Base-by-base conservation (phyloP, 2,888 invertebrate genomes). In the Diaprepes abbreviatus region DNA sequence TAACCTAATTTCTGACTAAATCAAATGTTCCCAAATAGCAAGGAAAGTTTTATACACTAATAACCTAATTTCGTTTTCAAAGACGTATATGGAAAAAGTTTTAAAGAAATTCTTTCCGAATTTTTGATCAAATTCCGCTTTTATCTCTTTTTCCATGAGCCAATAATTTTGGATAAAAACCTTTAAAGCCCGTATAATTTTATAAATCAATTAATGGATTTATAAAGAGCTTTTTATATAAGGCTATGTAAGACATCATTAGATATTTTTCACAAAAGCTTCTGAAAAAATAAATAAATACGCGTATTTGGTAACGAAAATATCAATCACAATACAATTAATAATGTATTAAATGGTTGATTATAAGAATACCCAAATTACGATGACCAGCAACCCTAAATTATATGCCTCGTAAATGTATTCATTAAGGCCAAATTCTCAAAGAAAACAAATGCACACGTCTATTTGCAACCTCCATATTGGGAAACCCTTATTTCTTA, bases 101-200 rank as follows among this genome's bases (percentile, higher is more conserved):
- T 45, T 21, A 21, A 45, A 45, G 45, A 21, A 45, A 45, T 45
- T 5, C 21, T 21, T 21, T 45, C 12, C 45, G 21, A 45, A 4
- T 24, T 45, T 21, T 45, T 5, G 45, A 45, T 45, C 21, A 21
- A 21, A 24, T 45, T 19, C 19, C 16, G 40, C 40, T 43, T 19
- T 43, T 43, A 19, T 19, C 10, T 40, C n/a, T 45, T 21, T 45
- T 45, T 45, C 24, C 21, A 45, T 24, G 12, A 21, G 1, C 21
- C 45, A 45, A 45, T 45, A 21, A 21, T 45, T 21, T 21, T 45
- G n/a, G 45, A 21, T 45, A 45, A 45, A 38, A 21, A n/a, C 45
- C 21, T 24, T 21, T 40, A 17, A 24, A 24, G 12, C 21, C 24
- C 45, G n/a, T 21, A 21, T 21, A 21, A 21, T 45, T 45, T 45